Evolutionary conservation across 2,797 vertebrate genomes (phyloP).

Genomic region (Enteromius unitaeniatus): DNA sequence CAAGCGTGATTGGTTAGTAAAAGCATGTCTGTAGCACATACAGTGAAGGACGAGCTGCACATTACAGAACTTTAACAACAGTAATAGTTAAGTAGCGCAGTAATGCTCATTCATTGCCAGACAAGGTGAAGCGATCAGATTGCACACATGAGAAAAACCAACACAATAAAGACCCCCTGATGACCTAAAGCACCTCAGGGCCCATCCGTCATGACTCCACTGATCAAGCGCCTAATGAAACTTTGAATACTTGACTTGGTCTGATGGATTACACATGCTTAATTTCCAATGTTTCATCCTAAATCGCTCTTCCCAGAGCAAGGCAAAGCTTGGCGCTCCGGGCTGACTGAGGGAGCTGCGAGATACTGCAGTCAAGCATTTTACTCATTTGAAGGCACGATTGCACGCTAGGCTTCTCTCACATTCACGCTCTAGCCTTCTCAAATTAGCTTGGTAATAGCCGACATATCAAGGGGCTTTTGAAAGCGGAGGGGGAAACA

Average conservation of each 20-base stretch:
- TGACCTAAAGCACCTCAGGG: conserved; percentile 27
- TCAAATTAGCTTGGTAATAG: conserved; percentile 70
- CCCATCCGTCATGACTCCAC: conserved; percentile 42
- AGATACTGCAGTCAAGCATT: conserved; percentile 48
- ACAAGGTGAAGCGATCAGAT: conserved; percentile 39
- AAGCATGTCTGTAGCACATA: not conserved
- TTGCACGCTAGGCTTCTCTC: conserved; percentile 43
- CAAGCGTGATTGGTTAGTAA: not conserved
- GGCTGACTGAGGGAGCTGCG: conserved; percentile 10
- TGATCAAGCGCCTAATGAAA: conserved; percentile 68
- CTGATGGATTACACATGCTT: conserved; percentile 68
- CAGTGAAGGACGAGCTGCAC: not conserved
- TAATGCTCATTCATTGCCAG: conserved; percentile 17
- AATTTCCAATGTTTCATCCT: conserved; percentile 71
- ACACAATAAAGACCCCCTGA: conserved; percentile 32
- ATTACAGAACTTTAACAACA: not conserved
- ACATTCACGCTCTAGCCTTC: conserved; percentile 41
- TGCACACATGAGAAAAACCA: conserved; percentile 40
- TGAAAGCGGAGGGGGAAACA: conserved; percentile 53
- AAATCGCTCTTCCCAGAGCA: conserved; percentile 62
- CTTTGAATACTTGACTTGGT: conserved; percentile 62
- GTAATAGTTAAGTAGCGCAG: not conserved
- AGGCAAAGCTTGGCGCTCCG: conserved; percentile 33
- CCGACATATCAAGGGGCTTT: conserved; percentile 64
- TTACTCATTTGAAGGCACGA: conserved; percentile 34